phyloP scores from a whole-genome alignment of 1,140 invertebrate genomes.

The Penaeus vannamei region DNA sequence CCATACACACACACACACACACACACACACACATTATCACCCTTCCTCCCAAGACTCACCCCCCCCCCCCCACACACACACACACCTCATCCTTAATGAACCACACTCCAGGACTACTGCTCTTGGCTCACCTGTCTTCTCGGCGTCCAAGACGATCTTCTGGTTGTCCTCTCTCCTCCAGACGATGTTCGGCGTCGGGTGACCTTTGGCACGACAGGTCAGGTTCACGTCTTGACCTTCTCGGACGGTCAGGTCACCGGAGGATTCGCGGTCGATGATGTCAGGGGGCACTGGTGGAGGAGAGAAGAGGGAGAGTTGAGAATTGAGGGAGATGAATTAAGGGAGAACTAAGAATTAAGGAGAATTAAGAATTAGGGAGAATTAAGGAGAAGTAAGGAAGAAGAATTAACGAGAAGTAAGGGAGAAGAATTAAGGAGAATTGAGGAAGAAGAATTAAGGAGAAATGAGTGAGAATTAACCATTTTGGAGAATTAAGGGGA shows the following conservation, averaged over 20 bases:
- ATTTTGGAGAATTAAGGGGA: too few relatives aligned
- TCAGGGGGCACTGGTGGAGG: conserved; percentile 87
- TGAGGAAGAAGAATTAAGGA: too few relatives aligned
- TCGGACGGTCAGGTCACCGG: conserved; percentile 90
- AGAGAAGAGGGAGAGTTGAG: background rate
- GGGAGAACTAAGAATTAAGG: too few relatives aligned
- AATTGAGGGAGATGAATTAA: too few relatives aligned
- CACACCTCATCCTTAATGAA: too few relatives aligned
- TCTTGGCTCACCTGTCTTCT: conserved; percentile 57
- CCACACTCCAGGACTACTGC: too few relatives aligned
- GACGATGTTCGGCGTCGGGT: conserved; percentile 88
- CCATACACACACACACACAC: background rate
- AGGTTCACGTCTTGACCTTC: conserved; percentile 93
- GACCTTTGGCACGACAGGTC: conserved; percentile 89
- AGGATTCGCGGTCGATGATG: conserved; percentile 90
- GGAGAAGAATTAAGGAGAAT: too few relatives aligned
- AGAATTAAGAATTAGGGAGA: too few relatives aligned
- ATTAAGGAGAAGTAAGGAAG: too few relatives aligned
- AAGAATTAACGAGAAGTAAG: too few relatives aligned
- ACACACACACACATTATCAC: background rate
- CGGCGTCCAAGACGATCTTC: conserved; percentile 46
- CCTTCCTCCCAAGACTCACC: too few relatives aligned
- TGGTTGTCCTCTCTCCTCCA: conserved; percentile 88
- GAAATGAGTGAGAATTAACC: too few relatives aligned
- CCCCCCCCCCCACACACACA: background rate